Evolutionary conservation across 1,140 invertebrate genomes (phyloP).

Genomic region (Hypothenemus hampei): DNA sequence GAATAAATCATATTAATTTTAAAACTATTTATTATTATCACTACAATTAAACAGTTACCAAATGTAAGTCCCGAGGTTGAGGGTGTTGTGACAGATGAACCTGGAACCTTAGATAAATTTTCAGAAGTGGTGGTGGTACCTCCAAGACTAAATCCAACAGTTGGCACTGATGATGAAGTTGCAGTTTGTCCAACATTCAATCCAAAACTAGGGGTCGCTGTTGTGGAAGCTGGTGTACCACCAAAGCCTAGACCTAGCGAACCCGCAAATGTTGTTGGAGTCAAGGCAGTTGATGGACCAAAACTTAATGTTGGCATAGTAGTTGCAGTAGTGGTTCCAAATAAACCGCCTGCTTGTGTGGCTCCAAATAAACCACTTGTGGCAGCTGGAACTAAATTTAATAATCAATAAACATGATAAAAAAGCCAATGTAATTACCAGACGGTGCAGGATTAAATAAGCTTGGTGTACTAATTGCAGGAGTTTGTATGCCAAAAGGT

Average conservation of each 20-base stretch:
- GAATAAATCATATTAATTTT: not conserved
- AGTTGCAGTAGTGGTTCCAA: slow-evolving; percentile 7
- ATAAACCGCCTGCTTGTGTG: slow-evolving; percentile 11
- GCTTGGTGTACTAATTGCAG: not conserved
- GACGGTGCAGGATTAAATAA: not conserved
- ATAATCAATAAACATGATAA: not conserved
- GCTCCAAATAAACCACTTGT: slow-evolving; percentile 3
- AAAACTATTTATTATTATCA: not conserved
- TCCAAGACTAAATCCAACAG: slow-evolving; percentile 17
- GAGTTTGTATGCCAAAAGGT: not conserved
- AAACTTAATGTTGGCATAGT: slow-evolving; percentile 18
- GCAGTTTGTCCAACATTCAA: slow-evolving; percentile 6
- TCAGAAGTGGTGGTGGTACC: slow-evolving; percentile 22
- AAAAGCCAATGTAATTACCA: not conserved
- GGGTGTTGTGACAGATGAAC: not conserved
- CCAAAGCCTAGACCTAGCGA: slow-evolving; percentile 30
- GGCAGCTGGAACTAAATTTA: not conserved
- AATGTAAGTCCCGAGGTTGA: slow-evolving; percentile 4
- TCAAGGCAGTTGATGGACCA: slow-evolving; percentile 8
- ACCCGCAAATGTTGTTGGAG: too few relatives aligned
- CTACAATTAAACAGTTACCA: not conserved
- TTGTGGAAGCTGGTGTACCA: slow-evolving; percentile 17
- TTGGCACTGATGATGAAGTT: slow-evolving; percentile 6
- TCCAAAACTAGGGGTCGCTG: slow-evolving; percentile 36
- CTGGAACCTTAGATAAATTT: not conserved